Evolutionary conservation across 2,797 vertebrate genomes (phyloP).

Genomic region (Anableps anableps): DNA sequence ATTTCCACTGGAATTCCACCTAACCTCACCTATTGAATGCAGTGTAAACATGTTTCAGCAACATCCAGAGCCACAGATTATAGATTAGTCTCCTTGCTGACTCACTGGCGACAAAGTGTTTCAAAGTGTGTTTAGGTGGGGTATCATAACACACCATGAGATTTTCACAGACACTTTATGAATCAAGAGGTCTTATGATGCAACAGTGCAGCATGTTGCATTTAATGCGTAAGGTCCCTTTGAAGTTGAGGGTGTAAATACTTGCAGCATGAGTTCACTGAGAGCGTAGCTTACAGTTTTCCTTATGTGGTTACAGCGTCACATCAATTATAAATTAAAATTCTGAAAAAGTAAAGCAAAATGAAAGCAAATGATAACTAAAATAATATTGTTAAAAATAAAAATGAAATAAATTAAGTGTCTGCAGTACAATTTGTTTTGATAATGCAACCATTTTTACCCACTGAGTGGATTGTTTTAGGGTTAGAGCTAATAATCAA

Average conservation of each 20-base stretch:
- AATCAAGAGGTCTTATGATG: constrained; percentile 61
- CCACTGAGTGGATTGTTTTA: too few relatives aligned
- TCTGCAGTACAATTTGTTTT: background rate
- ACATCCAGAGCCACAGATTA: constrained; percentile 20
- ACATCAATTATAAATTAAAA: constrained; percentile 1
- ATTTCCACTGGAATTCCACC: constrained; percentile 64
- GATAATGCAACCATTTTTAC: too few relatives aligned
- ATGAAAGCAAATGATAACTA: background rate
- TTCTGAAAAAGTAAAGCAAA: background rate
- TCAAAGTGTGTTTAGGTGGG: constrained; percentile 38
- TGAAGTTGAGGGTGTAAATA: constrained; percentile 63
- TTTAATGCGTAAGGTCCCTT: constrained; percentile 62
- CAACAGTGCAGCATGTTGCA: constrained; percentile 51
- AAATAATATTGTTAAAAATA: background rate
- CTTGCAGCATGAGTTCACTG: constrained; percentile 55
- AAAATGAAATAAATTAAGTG: background rate
- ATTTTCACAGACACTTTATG: constrained; percentile 62
- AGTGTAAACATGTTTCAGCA: constrained; percentile 67
- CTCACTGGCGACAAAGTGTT: constrained; percentile 25
- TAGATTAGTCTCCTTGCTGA: constrained; percentile 19
- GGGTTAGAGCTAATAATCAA: too few relatives aligned
- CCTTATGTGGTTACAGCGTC: constrained; percentile 15
- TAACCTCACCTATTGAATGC: constrained; percentile 42
- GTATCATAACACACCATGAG: constrained; percentile 33
- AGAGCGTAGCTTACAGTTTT: constrained; percentile 21